These are phyloP conservation scores for Nannoperca obscura DNA, from an alignment of 2,797 vertebrate genomes.

Conservation along the genomic window DNA sequence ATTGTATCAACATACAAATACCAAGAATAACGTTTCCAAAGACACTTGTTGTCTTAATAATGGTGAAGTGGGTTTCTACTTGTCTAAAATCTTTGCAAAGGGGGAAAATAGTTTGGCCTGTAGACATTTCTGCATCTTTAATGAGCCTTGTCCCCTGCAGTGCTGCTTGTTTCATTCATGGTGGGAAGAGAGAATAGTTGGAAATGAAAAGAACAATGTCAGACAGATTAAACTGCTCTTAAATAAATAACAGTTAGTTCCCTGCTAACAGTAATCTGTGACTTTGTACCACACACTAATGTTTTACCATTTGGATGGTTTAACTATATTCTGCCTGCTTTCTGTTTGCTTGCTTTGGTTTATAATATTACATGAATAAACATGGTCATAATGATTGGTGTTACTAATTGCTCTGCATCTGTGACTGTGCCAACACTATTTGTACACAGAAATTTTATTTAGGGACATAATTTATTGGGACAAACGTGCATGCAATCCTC, in stretches of 20 bases:
- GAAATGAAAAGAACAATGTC: constrained; percentile 50
- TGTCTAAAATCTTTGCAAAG: constrained; percentile 44
- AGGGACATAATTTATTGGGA: not conserved
- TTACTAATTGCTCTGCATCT: constrained; percentile 6
- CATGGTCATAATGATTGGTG: constrained; percentile 7
- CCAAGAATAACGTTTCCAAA: constrained; percentile 19
- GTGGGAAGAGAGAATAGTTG: constrained; percentile 41
- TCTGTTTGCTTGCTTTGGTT: constrained; percentile 14
- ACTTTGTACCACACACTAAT: constrained; percentile 19
- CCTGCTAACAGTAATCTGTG: constrained; percentile 30
- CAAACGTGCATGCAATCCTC: not conserved
- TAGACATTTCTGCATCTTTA: constrained; percentile 69
- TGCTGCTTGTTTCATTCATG: constrained; percentile 60
- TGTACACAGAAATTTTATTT: not conserved
- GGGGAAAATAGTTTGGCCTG: constrained; percentile 48
- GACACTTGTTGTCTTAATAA: constrained; percentile 16
- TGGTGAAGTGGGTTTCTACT: constrained; percentile 29
- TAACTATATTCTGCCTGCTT: constrained; percentile 12
- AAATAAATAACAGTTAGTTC: constrained; percentile 56
- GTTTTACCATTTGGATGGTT: constrained; percentile 7
- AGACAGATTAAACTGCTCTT: constrained; percentile 50
- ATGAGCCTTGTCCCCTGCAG: constrained; percentile 53
- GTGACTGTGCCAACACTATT: not conserved
- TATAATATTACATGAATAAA: constrained; percentile 19
- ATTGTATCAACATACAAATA: constrained; percentile 13